These are phyloP conservation scores for Colossoma macropomum DNA, from an alignment of 2,113 vertebrate species.

Conservation along the genomic window DNA sequence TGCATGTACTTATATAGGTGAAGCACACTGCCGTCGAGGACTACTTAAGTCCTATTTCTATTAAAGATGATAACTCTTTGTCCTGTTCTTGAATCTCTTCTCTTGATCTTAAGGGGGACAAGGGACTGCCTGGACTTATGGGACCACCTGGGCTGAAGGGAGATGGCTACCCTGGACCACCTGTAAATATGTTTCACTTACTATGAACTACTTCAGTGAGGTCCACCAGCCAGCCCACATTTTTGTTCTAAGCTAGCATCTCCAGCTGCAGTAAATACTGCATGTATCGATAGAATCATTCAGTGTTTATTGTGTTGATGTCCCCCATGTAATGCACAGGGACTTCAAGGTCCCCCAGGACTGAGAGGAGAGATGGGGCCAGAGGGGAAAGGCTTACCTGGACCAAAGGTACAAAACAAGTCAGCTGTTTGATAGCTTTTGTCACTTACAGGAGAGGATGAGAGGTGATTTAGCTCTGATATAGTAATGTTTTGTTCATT, in stretches of 20 bases:
- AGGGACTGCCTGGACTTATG: conserved; percentile 71
- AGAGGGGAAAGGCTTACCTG: conserved; percentile 81
- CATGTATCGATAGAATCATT: neutral
- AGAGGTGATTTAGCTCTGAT: neutral
- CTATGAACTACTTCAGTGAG: neutral
- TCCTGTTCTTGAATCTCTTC: neutral
- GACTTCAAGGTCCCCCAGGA: conserved; percentile 78
- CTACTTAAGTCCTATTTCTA: too few species aligned
- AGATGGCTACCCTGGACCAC: conserved; percentile 78
- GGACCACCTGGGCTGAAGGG: conserved; percentile 81
- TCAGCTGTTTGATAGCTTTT: neutral
- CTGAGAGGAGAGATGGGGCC: conserved; percentile 78
- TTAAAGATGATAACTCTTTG: too few species aligned
- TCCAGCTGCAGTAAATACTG: neutral
- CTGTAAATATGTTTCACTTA: conserved; percentile 71
- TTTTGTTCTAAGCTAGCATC: neutral
- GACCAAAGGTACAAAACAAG: conserved; percentile 81
- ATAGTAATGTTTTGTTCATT: too few species aligned
- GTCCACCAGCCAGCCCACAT: neutral
- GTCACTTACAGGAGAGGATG: neutral
- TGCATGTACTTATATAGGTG: too few species aligned
- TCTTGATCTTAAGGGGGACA: conserved; percentile 77
- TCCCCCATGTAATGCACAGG: conserved; percentile 66
- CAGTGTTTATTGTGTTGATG: neutral
- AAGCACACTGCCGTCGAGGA: too few species aligned